Percentiles rank a stretch among this genome's conserved stretches.
phyloP scores from a whole-genome alignment of 2,797 vertebrate species.

The Neoniphon sammara region DNA sequence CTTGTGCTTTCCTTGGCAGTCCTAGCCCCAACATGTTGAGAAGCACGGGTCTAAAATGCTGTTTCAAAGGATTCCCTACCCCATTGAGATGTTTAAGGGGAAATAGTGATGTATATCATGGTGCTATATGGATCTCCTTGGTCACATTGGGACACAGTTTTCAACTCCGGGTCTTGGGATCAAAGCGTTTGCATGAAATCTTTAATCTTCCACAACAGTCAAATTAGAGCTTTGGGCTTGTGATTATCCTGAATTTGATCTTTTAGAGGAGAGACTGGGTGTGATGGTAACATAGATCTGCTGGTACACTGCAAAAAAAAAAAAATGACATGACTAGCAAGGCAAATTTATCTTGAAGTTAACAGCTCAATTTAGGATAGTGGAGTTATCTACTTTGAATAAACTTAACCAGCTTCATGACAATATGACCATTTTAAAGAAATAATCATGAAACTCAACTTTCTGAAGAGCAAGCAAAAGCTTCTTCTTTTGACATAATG shows the following conservation, averaged over 20 bases:
- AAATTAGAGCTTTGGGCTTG: not conserved
- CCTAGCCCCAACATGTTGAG: too few relatives aligned
- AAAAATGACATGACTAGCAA: not conserved
- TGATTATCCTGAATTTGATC: not conserved
- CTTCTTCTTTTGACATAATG: too few relatives aligned
- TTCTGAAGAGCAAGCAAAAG: too few relatives aligned
- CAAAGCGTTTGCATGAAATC: not conserved
- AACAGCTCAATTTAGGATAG: not conserved
- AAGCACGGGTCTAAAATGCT: too few relatives aligned
- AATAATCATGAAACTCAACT: too few relatives aligned
- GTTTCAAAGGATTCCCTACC: too few relatives aligned
- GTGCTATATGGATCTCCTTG: not conserved
- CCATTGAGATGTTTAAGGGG: too few relatives aligned
- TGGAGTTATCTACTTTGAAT: not conserved
- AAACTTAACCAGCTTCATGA: not conserved
- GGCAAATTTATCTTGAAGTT: too few relatives aligned
- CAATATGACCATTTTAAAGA: not conserved
- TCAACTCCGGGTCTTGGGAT: not conserved
- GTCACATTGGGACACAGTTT: not conserved
- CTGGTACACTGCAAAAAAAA: not conserved
- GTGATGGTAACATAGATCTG: not conserved
- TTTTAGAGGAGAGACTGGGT: too few relatives aligned
- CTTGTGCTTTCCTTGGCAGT: too few relatives aligned
- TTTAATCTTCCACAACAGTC: not conserved
- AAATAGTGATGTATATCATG: not conserved